Conservation (phyloP, 2,113 vertebrate genomes). For the Eudyptes chrysolophus region DNA sequence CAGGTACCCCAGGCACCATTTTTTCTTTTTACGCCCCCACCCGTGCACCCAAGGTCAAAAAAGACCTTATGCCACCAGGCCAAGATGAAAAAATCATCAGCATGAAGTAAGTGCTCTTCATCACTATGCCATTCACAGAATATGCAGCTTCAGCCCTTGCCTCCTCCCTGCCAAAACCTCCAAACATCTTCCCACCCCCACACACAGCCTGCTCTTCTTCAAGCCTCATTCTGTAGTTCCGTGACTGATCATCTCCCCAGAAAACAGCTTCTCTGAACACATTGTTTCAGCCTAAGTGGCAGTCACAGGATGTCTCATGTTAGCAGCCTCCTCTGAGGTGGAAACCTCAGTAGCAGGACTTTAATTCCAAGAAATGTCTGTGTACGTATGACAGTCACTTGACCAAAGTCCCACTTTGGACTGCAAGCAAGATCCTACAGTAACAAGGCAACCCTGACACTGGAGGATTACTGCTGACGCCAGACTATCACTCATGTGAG, state of each 20-base stretch:
- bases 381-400: neutral
- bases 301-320: neutral
- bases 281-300: neutral
- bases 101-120: neutral
- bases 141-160: neutral
- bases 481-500: neutral
- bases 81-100: neutral
- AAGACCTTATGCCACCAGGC: neutral
- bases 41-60: neutral
- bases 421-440: neutral
- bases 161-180: neutral
- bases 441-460: neutral
- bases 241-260: neutral
- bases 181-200: neutral
- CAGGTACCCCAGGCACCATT: neutral
- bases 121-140: neutral
- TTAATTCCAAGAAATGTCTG: neutral
- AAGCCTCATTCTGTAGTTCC: neutral
- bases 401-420: neutral
- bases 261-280: neutral
- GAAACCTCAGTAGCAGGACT: neutral
- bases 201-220: neutral
- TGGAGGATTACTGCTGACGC: neutral
- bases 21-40: neutral
- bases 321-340: neutral